Evolutionary conservation across 2,113 vertebrate genomes (phyloP).

Genomic region (human): DNA sequence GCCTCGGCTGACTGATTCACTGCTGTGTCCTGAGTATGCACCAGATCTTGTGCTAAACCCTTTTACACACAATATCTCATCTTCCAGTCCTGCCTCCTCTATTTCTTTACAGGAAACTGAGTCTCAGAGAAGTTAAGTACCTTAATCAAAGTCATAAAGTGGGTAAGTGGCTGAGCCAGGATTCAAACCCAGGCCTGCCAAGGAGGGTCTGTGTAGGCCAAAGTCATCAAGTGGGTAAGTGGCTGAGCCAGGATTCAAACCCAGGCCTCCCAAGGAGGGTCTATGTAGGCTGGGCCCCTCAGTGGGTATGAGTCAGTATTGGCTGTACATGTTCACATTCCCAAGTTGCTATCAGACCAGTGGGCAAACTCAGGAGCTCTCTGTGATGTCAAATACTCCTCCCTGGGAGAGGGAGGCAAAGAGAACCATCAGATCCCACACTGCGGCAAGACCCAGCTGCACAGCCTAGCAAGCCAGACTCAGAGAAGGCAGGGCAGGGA

Average conservation of each 20-base stretch:
- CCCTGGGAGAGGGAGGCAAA: background rate
- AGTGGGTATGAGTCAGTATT: background rate
- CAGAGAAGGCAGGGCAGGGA: background rate
- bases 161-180: background rate
- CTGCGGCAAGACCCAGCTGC: too few relatives aligned
- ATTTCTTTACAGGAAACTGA: background rate
- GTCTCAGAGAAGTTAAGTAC: background rate
- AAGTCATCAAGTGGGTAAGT: background rate
- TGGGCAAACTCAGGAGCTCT: background rate
- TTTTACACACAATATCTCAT: background rate
- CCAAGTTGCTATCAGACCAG: background rate
- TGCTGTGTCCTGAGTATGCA: background rate
- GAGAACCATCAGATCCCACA: background rate
- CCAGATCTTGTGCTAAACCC: background rate
- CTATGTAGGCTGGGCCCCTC: background rate
- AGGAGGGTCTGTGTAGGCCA: background rate
- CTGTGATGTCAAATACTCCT: background rate
- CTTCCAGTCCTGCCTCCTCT: background rate
- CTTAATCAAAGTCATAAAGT: background rate
- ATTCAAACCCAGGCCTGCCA: background rate
- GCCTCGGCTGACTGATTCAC: background rate
- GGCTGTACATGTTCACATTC: background rate
- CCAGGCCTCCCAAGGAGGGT: background rate
- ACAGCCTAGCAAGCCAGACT: accelerated
- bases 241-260: background rate